Conservation (phyloP, 2,888 invertebrate genomes). For the Tillus elongatus region DNA sequence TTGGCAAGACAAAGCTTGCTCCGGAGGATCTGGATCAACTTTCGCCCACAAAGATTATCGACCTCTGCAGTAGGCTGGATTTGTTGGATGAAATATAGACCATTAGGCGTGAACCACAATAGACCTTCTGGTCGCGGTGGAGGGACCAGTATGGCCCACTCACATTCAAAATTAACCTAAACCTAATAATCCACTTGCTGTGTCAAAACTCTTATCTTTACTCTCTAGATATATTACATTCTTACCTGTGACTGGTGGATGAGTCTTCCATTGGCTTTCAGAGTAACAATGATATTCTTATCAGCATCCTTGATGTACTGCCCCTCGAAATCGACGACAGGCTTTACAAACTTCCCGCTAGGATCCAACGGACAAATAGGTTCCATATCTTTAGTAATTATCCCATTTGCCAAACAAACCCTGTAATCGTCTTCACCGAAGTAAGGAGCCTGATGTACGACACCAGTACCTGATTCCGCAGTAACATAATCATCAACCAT, state of each 20-base stretch:
- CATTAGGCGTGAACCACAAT: too few species aligned
- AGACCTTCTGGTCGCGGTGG: too few species aligned
- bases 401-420: conserved; percentile 62
- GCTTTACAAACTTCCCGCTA: conserved; percentile 74
- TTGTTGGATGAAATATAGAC: too few species aligned
- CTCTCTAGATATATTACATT: not conserved
- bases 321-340: conserved; percentile 81
- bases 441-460: conserved; percentile 98
- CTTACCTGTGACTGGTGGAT: conserved; percentile 59
- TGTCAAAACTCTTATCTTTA: not conserved
- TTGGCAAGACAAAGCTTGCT: too few species aligned
- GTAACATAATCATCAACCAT: conserved; percentile 88
- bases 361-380: conserved; percentile 92
- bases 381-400: conserved; percentile 81
- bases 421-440: conserved; percentile 99
- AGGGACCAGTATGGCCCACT: too few species aligned
- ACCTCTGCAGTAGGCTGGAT: too few species aligned
- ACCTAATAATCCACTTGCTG: too few species aligned
- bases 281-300: conserved; percentile 77
- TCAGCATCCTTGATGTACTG: conserved; percentile 96
- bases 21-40: too few species aligned
- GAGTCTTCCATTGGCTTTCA: conserved; percentile 69
- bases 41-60: too few species aligned
- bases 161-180: too few species aligned
- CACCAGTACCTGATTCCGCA: conserved; percentile 91